Evolutionary conservation across 2,888 invertebrate species (phyloP).

Genomic region (Rotaria sp.): DNA sequence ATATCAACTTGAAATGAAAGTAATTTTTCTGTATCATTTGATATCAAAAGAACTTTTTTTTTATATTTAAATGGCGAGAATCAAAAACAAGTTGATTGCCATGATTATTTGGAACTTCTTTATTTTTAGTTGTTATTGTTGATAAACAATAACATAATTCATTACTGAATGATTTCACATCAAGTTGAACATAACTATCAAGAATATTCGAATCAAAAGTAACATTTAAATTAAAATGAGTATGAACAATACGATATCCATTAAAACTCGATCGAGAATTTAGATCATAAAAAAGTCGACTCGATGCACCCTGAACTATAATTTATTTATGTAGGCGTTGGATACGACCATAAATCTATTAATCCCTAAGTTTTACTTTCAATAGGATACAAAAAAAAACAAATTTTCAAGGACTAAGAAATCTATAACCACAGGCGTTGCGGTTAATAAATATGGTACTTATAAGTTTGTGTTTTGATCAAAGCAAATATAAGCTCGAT

Average conservation of each 20-base stretch:
- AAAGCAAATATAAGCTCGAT: too few species aligned
- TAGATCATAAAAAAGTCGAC: slow-evolving; percentile 4
- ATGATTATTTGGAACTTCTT: neutral
- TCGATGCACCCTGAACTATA: neutral
- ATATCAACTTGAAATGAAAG: neutral
- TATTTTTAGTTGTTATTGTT: neutral
- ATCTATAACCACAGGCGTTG: too few species aligned
- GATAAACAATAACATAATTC: neutral
- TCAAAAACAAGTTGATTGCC: slow-evolving; percentile 27
- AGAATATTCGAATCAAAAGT: neutral
- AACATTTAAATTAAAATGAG: slow-evolving; percentile 9
- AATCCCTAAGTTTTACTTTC: too few species aligned
- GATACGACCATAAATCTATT: too few species aligned
- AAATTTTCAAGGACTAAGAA: too few species aligned
- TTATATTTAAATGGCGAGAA: slow-evolving; percentile 33
- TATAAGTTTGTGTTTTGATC: too few species aligned
- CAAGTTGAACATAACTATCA: neutral
- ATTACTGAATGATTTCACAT: neutral
- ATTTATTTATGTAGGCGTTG: neutral
- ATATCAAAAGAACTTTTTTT: slow-evolving; percentile 7
- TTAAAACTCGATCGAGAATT: slow-evolving; percentile 5
- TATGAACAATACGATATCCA: slow-evolving; percentile 20
- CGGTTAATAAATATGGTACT: too few species aligned
- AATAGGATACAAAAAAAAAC: too few species aligned
- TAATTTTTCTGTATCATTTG: neutral